A percentile compares a stretch with the other conserved stretches of the same genome.
phyloP scores from a whole-genome alignment of 1,140 invertebrate genomes.

The Bombus soroeensis region DNA sequence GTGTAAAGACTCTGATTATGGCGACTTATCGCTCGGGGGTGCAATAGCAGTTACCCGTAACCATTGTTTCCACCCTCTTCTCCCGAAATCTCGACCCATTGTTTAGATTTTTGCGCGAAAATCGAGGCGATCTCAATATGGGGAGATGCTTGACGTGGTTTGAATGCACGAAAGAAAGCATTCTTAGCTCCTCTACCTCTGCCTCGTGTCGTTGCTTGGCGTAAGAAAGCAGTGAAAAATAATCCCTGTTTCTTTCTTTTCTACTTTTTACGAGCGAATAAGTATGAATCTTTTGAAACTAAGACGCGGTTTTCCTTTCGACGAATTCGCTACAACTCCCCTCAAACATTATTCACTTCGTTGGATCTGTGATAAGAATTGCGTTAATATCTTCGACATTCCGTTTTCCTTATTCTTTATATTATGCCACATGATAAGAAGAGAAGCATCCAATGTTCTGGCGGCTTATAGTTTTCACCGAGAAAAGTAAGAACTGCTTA shows the following conservation, averaged over 20 bases:
- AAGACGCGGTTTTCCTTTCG: background rate
- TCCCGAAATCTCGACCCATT: constrained; percentile 53
- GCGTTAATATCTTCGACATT: background rate
- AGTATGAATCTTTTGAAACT: constrained; percentile 8
- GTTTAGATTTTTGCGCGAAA: constrained; percentile 62
- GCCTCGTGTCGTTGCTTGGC: background rate
- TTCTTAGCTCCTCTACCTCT: constrained; percentile 7
- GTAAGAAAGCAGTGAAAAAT: constrained; percentile 24
- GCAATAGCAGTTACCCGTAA: constrained; percentile 45
- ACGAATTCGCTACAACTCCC: background rate
- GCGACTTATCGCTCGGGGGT: constrained; percentile 54
- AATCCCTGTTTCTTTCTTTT: background rate
- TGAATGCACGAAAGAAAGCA: constrained; percentile 54
- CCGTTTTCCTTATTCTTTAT: background rate
- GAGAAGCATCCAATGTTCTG: too few relatives aligned
- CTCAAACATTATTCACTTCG: background rate
- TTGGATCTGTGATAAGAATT: background rate
- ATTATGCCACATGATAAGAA: background rate
- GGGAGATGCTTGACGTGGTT: constrained; percentile 55
- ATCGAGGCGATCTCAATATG: constrained; percentile 59
- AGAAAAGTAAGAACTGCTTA: background rate
- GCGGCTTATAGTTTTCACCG: too few relatives aligned
- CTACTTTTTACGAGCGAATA: background rate
- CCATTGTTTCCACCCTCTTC: constrained; percentile 59
- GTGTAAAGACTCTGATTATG: constrained; percentile 51